Conservation (phyloP, 2,113 vertebrate genomes). For the Pycnonotus jocosus region DNA sequence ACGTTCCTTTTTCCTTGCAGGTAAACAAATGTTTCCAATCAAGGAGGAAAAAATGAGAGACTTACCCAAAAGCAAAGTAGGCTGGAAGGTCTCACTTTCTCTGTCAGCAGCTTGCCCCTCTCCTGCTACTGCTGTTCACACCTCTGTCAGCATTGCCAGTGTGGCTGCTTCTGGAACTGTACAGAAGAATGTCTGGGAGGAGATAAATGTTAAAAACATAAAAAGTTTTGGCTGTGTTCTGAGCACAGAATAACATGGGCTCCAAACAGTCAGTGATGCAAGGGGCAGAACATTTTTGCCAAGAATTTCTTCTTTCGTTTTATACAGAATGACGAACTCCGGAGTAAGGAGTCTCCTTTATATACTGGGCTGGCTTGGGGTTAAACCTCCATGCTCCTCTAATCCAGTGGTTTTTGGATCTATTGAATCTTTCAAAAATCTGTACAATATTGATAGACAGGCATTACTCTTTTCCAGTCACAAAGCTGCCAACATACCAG, state of each 20-base stretch:
- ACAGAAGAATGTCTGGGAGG: not conserved
- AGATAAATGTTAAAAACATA: not conserved
- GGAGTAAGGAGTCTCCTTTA: not conserved
- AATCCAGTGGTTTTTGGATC: not conserved
- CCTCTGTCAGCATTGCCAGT: not conserved
- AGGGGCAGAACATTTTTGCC: not conserved
- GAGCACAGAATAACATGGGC: not conserved
- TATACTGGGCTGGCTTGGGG: not conserved
- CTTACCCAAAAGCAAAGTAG: not conserved
- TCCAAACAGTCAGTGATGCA: not conserved
- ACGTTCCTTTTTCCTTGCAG: not conserved
- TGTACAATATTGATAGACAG: not conserved
- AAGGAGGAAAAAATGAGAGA: not conserved
- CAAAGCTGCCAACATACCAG: not conserved
- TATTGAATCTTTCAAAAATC: not conserved
- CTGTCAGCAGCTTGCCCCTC: not conserved
- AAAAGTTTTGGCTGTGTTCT: not conserved
- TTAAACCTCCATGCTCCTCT: fast-evolving
- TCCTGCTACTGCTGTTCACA: not conserved
- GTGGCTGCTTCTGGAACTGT: not conserved
- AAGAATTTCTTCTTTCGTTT: not conserved
- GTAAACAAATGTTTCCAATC: not conserved
- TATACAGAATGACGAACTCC: not conserved
- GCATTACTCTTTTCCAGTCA: not conserved
- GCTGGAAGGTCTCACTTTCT: not conserved